Evolutionary conservation across 2,113 vertebrate species (phyloP), one percentile per base, ranked within the genome.

Genomic region (Myrmecobius fasciatus): DNA sequence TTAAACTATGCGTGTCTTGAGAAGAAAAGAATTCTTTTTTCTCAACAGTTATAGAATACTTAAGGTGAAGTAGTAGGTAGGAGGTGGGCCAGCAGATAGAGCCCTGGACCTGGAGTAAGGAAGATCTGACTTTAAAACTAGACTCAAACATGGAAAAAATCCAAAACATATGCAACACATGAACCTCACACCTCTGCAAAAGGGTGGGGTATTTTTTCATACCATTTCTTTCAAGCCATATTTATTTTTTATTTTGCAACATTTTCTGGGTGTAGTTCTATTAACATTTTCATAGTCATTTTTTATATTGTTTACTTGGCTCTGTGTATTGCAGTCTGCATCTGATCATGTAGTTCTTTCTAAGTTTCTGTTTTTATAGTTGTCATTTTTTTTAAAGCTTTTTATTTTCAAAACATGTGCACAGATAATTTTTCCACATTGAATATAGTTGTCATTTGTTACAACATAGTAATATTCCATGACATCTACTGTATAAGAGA

Each of bases 41-140:
- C n/a, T 90, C 52, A 20, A 54, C 28, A 46, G 46, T 92, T 92
- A 94, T 54, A 52, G 92, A 90, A 67, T 89, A 46, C 52, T 92
- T 53, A 89, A 43, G 14, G 36, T 75, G 6, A 17, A 7, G 17
- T 22, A 43, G 36, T 43, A 43, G 67, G 17, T 43, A 75, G 6
- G 67, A 43, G 36, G 67, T 75, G 14, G 17, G 7, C n/a, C 6
- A 75, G 36, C n/a, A 75, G 67, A 75, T 43, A 75, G 67, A 75
- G 3, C 12, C 8, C 31, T 36, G 28, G 31, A 67, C 60, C 11
- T 67, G 31, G 31, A 67, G 28, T 36, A 67, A 67, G 11, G 60
- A 67, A 67, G 60, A 67, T 60, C 56, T 67, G 60, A 36, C 60
- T 36, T 67, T 67, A 67, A 36, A 36, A 17, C 11, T 67, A 67